These are phyloP conservation scores for Hyperoplus lanceolatus DNA, from an alignment of 2,797 vertebrate species.

Conservation along the genomic window DNA sequence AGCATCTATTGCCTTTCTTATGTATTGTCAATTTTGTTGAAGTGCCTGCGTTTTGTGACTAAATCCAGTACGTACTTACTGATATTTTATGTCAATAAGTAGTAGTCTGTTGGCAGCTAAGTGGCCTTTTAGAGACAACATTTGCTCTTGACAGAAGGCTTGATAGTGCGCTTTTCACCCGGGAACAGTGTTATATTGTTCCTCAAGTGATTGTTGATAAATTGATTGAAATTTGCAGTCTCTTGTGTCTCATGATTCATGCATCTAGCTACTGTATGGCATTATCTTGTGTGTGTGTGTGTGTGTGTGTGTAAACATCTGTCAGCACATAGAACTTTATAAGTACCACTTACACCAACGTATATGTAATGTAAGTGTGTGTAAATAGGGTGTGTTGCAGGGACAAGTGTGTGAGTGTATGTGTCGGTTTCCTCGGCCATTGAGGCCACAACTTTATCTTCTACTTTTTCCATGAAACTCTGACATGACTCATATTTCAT, in stretches of 20 bases:
- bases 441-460: background rate
- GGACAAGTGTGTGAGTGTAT: background rate
- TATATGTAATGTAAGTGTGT: background rate
- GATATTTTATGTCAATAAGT: background rate
- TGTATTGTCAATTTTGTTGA: background rate
- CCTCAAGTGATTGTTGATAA: background rate
- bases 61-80: background rate
- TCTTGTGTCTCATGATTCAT: background rate
- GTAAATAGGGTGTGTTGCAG: background rate
- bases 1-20: background rate
- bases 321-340: conserved; percentile 11
- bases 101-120: background rate
- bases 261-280: background rate
- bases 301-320: background rate
- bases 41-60: background rate
- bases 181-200: background rate
- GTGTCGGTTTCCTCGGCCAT: background rate
- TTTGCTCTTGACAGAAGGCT: background rate
- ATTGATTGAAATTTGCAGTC: background rate
- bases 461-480: conserved; percentile 16
- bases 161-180: background rate
- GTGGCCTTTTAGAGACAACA: background rate
- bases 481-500: conserved; percentile 19
- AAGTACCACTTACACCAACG: conserved; percentile 2
- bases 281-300: background rate